Base-by-base conservation (phyloP, 2,797 vertebrate species). In the Ceryle rudis region DNA sequence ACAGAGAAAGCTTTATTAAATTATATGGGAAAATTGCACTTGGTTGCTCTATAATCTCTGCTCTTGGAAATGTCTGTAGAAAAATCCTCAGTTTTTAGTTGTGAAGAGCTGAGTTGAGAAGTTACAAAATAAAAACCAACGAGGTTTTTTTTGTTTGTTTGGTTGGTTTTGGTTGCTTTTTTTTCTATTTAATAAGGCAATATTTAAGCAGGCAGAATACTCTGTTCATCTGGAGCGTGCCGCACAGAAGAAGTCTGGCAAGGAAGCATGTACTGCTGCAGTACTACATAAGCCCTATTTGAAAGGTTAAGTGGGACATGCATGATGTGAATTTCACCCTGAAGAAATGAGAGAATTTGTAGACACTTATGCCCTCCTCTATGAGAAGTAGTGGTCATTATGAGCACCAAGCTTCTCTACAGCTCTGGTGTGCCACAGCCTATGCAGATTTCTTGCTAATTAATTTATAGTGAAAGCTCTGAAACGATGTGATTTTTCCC, bases 281-380 rank as follows among this genome's bases (percentile, higher is more conserved):
- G 51, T n/a, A 44, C 49, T 73, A 92, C 81, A 57, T 7, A 52
- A 81, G 18, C 33, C 26, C 44, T 44, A 5, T 42, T 64, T 51
- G 86, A 94, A 95, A 95, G 82, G 73, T 93, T 89, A 94, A 96
- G 80, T 66, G 60, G 62, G 60, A 93, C 31, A 52, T 2, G 29
- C 23, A 49, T 6, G 26, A 75, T 0, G 0, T 61, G 47, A 90
- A 82, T 77, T 93, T 82, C 47, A 80, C 37, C 55, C 41, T 35
- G 52, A 86, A 80, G 73, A 91, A 89, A 90, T 9, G 22, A 23
- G 62, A 90, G 80, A 60, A 67, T 67, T 22, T 82, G 71, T 28
- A 79, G 49, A 64, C 21, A 46, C 29, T 73, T 26, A 5, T 33
- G 44, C 29, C 14, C 29, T 81, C 17, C 28, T 77, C 55, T 71